Conservation (phyloP, 2,888 invertebrate species). For the Ichneumoninae sp. region DNA sequence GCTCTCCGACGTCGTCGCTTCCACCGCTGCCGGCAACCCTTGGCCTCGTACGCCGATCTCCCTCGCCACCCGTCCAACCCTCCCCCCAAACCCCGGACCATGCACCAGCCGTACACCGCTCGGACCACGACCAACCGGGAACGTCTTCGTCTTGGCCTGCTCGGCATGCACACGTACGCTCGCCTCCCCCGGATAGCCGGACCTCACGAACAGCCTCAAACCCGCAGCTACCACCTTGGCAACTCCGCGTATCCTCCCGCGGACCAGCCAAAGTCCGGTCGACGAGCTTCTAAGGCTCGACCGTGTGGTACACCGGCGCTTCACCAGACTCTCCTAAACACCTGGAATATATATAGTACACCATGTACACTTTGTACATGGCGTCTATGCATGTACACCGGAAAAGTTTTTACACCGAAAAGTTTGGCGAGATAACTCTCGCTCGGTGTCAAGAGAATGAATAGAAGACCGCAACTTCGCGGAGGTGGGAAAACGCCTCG, state of each 20-base stretch:
- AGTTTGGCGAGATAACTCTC: slow-evolving; percentile 27
- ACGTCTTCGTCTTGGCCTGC: slow-evolving; percentile 49
- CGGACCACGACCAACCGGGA: slow-evolving; percentile 45
- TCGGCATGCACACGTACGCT: slow-evolving; percentile 51
- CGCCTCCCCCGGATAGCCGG: slow-evolving; percentile 42
- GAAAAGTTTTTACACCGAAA: slow-evolving; percentile 45
- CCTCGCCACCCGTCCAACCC: slow-evolving; percentile 55
- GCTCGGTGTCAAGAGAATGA: slow-evolving; percentile 2
- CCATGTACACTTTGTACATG: neutral
- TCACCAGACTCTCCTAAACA: slow-evolving; percentile 13
- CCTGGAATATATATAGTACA: neutral
- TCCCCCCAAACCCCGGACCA: neutral
- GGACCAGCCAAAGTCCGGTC: neutral
- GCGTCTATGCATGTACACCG: neutral
- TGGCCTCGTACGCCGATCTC: slow-evolving; percentile 45
- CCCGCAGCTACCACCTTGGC: slow-evolving; percentile 28
- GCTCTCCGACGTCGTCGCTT: slow-evolving; percentile 48
- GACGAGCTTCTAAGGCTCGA: neutral
- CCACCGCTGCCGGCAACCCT: slow-evolving; percentile 56
- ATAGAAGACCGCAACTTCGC: neutral
- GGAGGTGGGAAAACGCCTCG: slow-evolving; percentile 2
- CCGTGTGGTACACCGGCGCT: neutral
- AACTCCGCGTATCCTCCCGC: slow-evolving; percentile 12
- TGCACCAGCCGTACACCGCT: slow-evolving; percentile 46
- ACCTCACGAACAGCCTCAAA: slow-evolving; percentile 57